phyloP scores from a whole-genome alignment of 2,888 invertebrate genomes.

The Drosophila buzzatii region DNA sequence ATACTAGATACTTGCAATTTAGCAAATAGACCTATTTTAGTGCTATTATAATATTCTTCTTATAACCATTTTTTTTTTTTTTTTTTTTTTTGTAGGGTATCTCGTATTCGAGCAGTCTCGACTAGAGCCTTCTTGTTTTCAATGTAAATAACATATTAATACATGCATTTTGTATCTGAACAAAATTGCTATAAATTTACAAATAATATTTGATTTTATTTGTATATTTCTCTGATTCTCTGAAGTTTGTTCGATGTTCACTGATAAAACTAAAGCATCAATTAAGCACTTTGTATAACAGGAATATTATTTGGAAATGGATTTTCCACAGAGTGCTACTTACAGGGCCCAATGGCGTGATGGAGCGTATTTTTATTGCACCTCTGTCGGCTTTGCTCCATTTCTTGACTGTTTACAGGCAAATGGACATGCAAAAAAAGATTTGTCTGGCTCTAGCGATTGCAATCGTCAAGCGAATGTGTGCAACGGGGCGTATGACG shows the following conservation, averaged over 20 bases:
- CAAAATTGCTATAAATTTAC: too few relatives aligned
- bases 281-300: slow-evolving; percentile 6
- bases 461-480: slow-evolving; percentile 27
- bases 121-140: too few relatives aligned
- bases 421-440: slow-evolving; percentile 15
- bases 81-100: too few relatives aligned
- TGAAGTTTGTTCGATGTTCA: background rate
- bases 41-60: too few relatives aligned
- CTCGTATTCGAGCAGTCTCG: too few relatives aligned
- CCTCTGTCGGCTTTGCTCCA: slow-evolving; percentile 40
- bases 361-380: slow-evolving; percentile 84
- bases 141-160: too few relatives aligned
- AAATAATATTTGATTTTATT: too few relatives aligned
- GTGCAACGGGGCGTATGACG: slow-evolving; percentile 31
- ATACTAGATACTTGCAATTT: too few relatives aligned
- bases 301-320: background rate
- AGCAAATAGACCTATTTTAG: too few relatives aligned
- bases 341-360: slow-evolving; percentile 85
- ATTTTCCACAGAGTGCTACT: slow-evolving; percentile 41
- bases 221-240: too few relatives aligned
- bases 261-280: background rate
- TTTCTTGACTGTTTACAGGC: slow-evolving; percentile 44
- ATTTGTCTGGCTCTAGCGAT: slow-evolving; percentile 17
- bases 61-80: too few relatives aligned
- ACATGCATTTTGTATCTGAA: too few relatives aligned